Conservation (phyloP, 2,113 vertebrate genomes). For the Piprites chloris region DNA sequence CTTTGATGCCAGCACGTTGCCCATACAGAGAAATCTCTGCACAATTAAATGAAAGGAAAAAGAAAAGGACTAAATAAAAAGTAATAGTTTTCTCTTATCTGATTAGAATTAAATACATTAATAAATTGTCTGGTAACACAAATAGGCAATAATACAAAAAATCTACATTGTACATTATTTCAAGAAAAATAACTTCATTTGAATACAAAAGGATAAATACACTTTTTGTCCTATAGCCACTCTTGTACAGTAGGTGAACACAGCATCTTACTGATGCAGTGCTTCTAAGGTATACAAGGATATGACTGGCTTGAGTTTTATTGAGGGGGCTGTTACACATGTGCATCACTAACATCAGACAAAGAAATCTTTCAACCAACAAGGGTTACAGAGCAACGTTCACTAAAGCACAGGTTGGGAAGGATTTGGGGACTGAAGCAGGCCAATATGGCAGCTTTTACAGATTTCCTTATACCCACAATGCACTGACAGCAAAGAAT, state of each 20-base stretch:
- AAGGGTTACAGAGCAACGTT: slow-evolving; percentile 91
- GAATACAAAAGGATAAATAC: slow-evolving; percentile 98
- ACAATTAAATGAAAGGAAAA: slow-evolving; percentile 82
- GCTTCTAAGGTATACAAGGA: slow-evolving; percentile 78
- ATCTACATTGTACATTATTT: slow-evolving; percentile 90
- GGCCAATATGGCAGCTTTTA: slow-evolving; percentile 83
- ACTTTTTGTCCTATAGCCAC: slow-evolving; percentile 82
- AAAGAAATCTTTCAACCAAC: slow-evolving; percentile 91
- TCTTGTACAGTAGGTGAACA: slow-evolving; percentile 78
- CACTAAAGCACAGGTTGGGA: slow-evolving; percentile 91
- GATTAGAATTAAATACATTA: slow-evolving; percentile 80
- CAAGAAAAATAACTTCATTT: slow-evolving; percentile 97
- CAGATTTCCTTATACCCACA: slow-evolving; percentile 87
- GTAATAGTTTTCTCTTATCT: slow-evolving; percentile 71
- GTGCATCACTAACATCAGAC: slow-evolving; percentile 94
- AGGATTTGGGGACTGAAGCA: slow-evolving; percentile 68
- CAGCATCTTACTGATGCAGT: slow-evolving; percentile 68
- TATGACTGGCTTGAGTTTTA: slow-evolving; percentile 73
- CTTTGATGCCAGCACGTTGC: slow-evolving; percentile 97
- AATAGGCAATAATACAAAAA: slow-evolving; percentile 96
- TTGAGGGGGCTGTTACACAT: slow-evolving; percentile 81
- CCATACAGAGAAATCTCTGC: slow-evolving; percentile 92
- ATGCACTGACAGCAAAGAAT: slow-evolving; percentile 91
- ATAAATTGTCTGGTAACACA: slow-evolving; percentile 91
- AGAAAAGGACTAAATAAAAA: slow-evolving; percentile 68